Conservation (phyloP, 2,888 invertebrate species). For the Congeria kusceri region DNA sequence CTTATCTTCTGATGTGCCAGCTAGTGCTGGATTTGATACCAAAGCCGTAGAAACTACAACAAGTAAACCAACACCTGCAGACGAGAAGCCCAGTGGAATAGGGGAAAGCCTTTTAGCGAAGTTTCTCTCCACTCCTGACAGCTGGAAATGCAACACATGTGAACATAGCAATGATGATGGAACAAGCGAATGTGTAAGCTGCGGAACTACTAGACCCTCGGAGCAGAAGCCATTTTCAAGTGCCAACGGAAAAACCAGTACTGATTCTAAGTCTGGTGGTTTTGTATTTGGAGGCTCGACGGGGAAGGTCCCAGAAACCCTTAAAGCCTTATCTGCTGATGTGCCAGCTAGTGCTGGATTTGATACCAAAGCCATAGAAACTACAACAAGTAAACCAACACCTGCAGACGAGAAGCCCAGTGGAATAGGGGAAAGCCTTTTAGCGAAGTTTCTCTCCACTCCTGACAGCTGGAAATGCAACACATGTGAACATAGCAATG, state of each 20-base stretch:
- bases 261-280: no score
- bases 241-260: no score
- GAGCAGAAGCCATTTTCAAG: no score
- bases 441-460: slow-evolving; percentile 74
- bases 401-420: slow-evolving; percentile 3
- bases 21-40: not conserved
- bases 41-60: no score
- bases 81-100: no score
- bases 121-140: slow-evolving; percentile 85
- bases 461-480: not conserved
- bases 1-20: not conserved
- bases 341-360: not conserved
- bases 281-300: slow-evolving; percentile 30
- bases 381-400: no score
- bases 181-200: slow-evolving; percentile 77
- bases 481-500: slow-evolving; percentile 88
- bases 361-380: not conserved
- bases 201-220: no score
- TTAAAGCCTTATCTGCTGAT: not conserved
- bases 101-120: slow-evolving; percentile 47
- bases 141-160: slow-evolving; percentile 90
- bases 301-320: not conserved
- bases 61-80: no score
- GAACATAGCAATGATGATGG: slow-evolving; percentile 87
- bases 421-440: slow-evolving; percentile 38